phyloP scores from a whole-genome alignment of 2,113 vertebrate species.

The Pica pica region DNA sequence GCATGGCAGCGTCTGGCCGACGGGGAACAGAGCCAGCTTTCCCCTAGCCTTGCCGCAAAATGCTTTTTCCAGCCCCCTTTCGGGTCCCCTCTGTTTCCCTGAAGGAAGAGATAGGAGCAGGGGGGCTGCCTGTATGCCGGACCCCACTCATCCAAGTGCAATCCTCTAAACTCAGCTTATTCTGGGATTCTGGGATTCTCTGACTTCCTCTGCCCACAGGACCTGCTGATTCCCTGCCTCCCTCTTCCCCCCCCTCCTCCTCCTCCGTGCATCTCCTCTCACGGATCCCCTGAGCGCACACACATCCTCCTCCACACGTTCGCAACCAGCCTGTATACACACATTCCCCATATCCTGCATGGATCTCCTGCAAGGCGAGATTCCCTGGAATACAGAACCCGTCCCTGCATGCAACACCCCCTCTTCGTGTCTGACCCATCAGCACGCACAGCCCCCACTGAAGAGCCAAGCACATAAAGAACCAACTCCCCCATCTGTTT shows the following conservation, averaged over 20 bases:
- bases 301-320: rapidly evolving
- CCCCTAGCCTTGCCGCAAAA: neutral
- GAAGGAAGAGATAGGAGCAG: neutral
- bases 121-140: rapidly evolving
- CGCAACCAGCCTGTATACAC: too few relatives aligned
- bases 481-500: neutral
- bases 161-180: rapidly evolving
- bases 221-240: neutral
- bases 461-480: neutral
- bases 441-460: neutral
- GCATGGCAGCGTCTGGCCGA: rapidly evolving
- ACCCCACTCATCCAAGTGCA: neutral
- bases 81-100: neutral
- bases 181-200: neutral
- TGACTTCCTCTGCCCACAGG: neutral
- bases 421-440: neutral
- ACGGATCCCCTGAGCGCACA: neutral
- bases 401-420: neutral
- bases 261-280: neutral
- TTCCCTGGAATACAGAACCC: too few relatives aligned
- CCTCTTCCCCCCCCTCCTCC: too few relatives aligned
- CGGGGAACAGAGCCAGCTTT: neutral
- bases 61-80: neutral
- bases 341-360: too few relatives aligned
- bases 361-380: neutral